Evolutionary conservation across 1,140 invertebrate genomes (phyloP), one percentile per base, ranked within the genome.

Genomic region (Rhagoletis pomonella): DNA sequence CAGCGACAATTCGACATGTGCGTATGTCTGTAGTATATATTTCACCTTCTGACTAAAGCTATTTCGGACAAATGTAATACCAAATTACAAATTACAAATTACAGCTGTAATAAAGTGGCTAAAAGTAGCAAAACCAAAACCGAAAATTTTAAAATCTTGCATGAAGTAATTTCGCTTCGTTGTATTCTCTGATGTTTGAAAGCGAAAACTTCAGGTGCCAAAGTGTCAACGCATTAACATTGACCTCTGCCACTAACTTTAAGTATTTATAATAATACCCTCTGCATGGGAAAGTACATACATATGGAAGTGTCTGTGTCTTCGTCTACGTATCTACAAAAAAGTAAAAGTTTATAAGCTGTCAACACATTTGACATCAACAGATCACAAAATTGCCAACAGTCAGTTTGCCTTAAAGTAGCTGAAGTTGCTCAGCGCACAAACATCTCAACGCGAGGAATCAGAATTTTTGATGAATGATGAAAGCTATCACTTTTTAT

Each of bases 181-280:
- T 47, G 69, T 29, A 29, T 73, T 73, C 47, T 29, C 73, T 7
- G 55, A 81, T 81, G 47, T 29, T 6, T 10, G 73, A 81, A 81
- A 81, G 44, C 73, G 73, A 81, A 81, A 81, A 47, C 55, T 55
- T 29, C 47, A 29, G 47, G n/a, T 81, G 73, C 12, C 73, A 9
- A 81, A 81, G 55, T 81, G 73, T 81, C 73, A 81, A 55, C 44
- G 47, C 73, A 81, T 81, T 81, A 81, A 81, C 73, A 81, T 81
- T 81, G 73, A 81, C 73, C 73, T 81, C 47, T 81, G 47, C 73
- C 50, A 44, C 47, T 47, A 17, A n/a, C 44, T 62, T 14, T 29
- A 29, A 29, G 29, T 29, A 29, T n/a, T n/a, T n/a, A n/a, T 29
- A 29, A 29, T 29, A 29, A 29, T 29, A 1, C 29, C 29, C 29